phyloP scores from a whole-genome alignment of 1,140 invertebrate species.

The Phocides pigmalion region DNA sequence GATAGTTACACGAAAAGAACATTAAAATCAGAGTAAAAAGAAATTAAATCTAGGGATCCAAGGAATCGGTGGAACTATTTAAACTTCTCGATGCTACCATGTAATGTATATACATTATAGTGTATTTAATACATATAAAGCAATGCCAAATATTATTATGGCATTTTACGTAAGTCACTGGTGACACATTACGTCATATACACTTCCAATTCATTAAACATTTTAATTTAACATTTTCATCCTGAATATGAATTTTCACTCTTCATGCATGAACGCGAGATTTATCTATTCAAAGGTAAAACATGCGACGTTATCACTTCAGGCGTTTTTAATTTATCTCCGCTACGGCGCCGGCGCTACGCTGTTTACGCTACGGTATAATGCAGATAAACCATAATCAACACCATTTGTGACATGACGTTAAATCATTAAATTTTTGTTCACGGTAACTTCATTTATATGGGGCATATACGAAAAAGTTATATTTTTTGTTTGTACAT shows the following conservation, averaged over 20 bases:
- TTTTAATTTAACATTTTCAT: slow-evolving; percentile 31
- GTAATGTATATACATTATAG: too few relatives aligned
- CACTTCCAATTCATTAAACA: background rate
- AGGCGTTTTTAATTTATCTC: slow-evolving; percentile 45
- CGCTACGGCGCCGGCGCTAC: slow-evolving; percentile 5
- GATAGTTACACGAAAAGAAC: too few relatives aligned
- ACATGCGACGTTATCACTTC: slow-evolving; percentile 50
- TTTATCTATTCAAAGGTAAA: slow-evolving; percentile 42
- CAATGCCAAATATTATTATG: too few relatives aligned
- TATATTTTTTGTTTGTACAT: too few relatives aligned
- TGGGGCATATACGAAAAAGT: too few relatives aligned
- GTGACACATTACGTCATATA: background rate
- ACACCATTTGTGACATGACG: background rate
- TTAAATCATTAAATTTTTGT: too few relatives aligned
- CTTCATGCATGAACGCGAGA: slow-evolving; percentile 35
- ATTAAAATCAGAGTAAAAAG: too few relatives aligned
- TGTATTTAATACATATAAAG: too few relatives aligned
- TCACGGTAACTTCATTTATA: too few relatives aligned
- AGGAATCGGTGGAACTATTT: too few relatives aligned
- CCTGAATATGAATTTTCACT: slow-evolving; percentile 34
- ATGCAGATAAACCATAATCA: background rate
- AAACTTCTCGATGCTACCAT: too few relatives aligned
- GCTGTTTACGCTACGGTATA: background rate
- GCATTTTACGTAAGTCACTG: background rate
- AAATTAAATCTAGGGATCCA: too few relatives aligned